Conservation (phyloP, 2,888 invertebrate genomes). For the Empis stercorea region DNA sequence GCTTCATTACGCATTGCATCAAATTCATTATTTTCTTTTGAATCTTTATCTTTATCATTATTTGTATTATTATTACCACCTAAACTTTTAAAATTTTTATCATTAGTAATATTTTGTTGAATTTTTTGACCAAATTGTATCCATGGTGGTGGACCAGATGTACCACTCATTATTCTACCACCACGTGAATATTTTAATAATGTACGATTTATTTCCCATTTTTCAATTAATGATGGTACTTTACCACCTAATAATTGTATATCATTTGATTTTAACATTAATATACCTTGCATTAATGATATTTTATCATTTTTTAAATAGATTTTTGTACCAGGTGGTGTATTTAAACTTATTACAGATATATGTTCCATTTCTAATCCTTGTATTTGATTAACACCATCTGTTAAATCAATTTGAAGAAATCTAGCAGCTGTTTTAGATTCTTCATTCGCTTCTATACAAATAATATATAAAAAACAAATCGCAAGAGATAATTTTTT, state of each 20-base stretch:
- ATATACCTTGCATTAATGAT: conserved; percentile 55
- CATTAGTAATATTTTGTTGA: conserved; percentile 40
- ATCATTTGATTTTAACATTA: conserved; percentile 54
- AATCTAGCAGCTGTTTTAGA: conserved; percentile 69
- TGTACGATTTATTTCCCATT: conserved; percentile 67
- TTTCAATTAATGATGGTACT: conserved; percentile 69
- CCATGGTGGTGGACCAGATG: conserved; percentile 78
- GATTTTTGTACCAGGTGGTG: conserved; percentile 83
- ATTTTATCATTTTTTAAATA: conserved; percentile 42
- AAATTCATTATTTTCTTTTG: conserved; percentile 68
- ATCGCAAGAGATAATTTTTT: no score
- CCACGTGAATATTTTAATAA: conserved; percentile 46
- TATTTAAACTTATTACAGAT: conserved; percentile 58
- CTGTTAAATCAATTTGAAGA: conserved; percentile 71
- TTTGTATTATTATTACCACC: conserved; percentile 37
- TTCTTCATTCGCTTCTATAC: conserved; percentile 62
- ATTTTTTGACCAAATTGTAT: conserved; percentile 79
- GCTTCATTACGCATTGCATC: conserved; percentile 81
- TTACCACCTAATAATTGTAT: conserved; percentile 70
- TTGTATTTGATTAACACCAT: conserved; percentile 66
- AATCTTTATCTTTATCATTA: conserved; percentile 42
- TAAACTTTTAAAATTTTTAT: conserved; percentile 59
- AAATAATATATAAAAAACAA: no score
- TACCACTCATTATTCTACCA: conserved; percentile 26
- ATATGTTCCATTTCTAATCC: conserved; percentile 67